phyloP scores from a whole-genome alignment of 2,113 vertebrate species.

The Odontesthes bonariensis region DNA sequence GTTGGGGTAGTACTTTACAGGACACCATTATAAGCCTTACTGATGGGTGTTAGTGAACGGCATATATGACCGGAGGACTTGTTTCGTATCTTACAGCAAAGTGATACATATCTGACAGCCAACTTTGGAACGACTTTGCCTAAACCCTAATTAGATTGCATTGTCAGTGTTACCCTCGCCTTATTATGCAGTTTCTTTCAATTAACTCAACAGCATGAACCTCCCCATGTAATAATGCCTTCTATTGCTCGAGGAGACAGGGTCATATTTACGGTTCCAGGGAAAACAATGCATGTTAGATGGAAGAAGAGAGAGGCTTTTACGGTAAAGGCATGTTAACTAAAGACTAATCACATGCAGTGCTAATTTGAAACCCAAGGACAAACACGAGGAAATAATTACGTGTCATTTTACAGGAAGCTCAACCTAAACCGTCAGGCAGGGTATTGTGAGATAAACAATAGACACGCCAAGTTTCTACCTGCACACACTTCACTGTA shows the following conservation, averaged over 20 bases:
- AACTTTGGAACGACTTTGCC: constrained; percentile 41
- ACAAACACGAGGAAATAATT: constrained; percentile 47
- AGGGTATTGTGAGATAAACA: constrained; percentile 13
- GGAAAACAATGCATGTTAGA: constrained; percentile 19
- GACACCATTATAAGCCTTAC: too few species aligned
- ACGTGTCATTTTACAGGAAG: constrained; percentile 41
- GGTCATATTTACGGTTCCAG: background rate
- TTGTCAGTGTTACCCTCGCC: constrained; percentile 22
- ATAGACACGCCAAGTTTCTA: background rate
- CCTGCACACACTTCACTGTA: too few species aligned
- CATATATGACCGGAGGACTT: too few species aligned
- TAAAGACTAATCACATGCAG: constrained; percentile 38
- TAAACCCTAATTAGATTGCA: constrained; percentile 17
- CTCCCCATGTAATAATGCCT: constrained; percentile 1
- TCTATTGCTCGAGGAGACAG: constrained; percentile 1
- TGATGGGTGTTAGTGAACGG: too few species aligned
- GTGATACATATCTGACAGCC: constrained; percentile 24
- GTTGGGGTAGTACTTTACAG: too few species aligned
- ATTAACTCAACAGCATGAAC: constrained; percentile 31
- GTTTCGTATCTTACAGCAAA: background rate
- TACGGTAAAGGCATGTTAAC: constrained; percentile 16
- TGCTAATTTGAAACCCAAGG: constrained; percentile 48
- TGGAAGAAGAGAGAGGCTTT: constrained; percentile 8
- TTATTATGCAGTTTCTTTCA: constrained; percentile 44
- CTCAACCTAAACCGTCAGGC: constrained; percentile 26